phyloP scores from a whole-genome alignment of 2,888 invertebrate genomes.

The Cotesia congregata region DNA sequence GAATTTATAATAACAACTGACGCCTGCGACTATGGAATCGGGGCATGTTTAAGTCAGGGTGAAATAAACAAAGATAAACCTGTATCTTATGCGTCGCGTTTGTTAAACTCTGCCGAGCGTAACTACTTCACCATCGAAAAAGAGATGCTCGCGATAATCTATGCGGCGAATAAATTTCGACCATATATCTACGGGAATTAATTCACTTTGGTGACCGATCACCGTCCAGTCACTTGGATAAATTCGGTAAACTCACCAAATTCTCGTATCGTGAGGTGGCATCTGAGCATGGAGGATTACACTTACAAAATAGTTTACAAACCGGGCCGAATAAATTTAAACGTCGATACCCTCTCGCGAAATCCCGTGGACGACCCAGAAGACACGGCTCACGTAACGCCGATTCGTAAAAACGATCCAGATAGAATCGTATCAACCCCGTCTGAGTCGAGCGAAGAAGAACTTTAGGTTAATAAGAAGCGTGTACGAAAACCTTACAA shows the following conservation, averaged over 20 bases:
- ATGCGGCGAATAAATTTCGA: conserved; percentile 63
- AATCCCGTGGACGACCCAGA: neutral
- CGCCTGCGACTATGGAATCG: conserved; percentile 35
- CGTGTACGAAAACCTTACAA: too few relatives aligned
- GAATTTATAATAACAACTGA: conserved; percentile 41
- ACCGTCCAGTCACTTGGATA: conserved; percentile 49
- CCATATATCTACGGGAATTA: conserved; percentile 62
- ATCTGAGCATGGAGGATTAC: neutral
- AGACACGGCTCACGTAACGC: neutral
- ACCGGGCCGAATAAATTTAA: conserved; percentile 1
- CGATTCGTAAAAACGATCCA: neutral
- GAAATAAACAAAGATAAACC: conserved; percentile 29
- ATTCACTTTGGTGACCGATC: conserved; percentile 52
- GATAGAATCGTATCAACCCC: neutral
- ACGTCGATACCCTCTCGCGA: conserved; percentile 4
- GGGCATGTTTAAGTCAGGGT: conserved; percentile 44
- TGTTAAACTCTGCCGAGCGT: conserved; percentile 33
- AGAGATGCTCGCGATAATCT: conserved; percentile 61
- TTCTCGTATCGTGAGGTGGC: neutral
- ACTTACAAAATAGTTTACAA: conserved; percentile 2
- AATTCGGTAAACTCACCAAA: conserved; percentile 32
- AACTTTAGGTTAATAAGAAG: neutral
- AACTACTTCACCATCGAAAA: conserved; percentile 54
- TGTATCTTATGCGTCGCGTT: conserved; percentile 38
- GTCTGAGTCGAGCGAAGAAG: neutral